Evolutionary conservation across 2,113 vertebrate species (phyloP).

Genomic region (rabbit (Oryctolagus cuniculus)): mOryCun1.1 NC_091433.1:141067501-141068000

Average conservation of each 20-base stretch:
- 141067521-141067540: too few relatives aligned
- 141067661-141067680: neutral
- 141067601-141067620: too few relatives aligned
- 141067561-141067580: too few relatives aligned
- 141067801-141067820: neutral
- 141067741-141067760: neutral
- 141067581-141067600: too few relatives aligned
- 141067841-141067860: neutral
- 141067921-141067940: too few relatives aligned
- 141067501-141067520: too few relatives aligned
- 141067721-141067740: neutral
- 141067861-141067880: neutral
- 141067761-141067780: neutral
- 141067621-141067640: too few relatives aligned
- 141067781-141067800: neutral
- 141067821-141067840: neutral
- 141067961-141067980: too few relatives aligned
- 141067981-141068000: too few relatives aligned
- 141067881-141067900: slow-evolving; percentile 1
- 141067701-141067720: neutral
- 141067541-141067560: too few relatives aligned
- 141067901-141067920: neutral
- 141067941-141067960: too few relatives aligned
- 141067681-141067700: neutral
- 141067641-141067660: too few relatives aligned